Evolutionary conservation across 2,113 vertebrate species (phyloP), one percentile per base, ranked within the genome.

Genomic region (Megaceryle torquata): DNA sequence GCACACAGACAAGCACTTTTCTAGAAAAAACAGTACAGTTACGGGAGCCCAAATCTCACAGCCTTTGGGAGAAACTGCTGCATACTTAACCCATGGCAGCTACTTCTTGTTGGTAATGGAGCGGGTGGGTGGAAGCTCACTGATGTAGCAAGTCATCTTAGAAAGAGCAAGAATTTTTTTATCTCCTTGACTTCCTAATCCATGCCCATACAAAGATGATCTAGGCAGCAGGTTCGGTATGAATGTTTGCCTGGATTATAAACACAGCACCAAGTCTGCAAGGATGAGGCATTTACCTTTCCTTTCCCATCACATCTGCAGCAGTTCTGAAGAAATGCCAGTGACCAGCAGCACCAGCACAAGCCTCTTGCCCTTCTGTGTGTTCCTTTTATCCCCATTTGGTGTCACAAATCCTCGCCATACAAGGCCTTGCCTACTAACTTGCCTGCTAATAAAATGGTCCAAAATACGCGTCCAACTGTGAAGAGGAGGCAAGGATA

Each of bases 401-500:
- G 39, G 29, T 44, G 43, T 1, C n/a, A 48, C 2, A 0, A 67
- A 76, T 35, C 59, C 68, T 80, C 0, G 0, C 50, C 60, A 67
- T 35, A 67, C n/a, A 39, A 65, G 46, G 84, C 9, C 61, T 87
- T 10, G 7, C 39, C 57, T 82, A 48, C 0, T n/a, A n/a, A n/a
- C n/a, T n/a, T n/a, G n/a, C n/a, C n/a, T n/a, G 43, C 67, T 35
- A 33, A 72, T 33, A 44, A 76, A 94, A 63, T 5, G 29, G 48
- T n/a, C 56, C 82, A 76, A 89, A 87, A 76, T 9, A 31, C 0
- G 1, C 2, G 11, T 26, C 29, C 63, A 69, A 39, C 15, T 85
- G 61, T 9, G 8, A 89, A 83, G 41, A 70, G 57, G 5, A 80
- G 29, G 22, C 3, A 2, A 90, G 61, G 56, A 94, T 21, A 90